phyloP scores from a whole-genome alignment of 2,888 invertebrate genomes.

The Ophioninae sp. region DNA sequence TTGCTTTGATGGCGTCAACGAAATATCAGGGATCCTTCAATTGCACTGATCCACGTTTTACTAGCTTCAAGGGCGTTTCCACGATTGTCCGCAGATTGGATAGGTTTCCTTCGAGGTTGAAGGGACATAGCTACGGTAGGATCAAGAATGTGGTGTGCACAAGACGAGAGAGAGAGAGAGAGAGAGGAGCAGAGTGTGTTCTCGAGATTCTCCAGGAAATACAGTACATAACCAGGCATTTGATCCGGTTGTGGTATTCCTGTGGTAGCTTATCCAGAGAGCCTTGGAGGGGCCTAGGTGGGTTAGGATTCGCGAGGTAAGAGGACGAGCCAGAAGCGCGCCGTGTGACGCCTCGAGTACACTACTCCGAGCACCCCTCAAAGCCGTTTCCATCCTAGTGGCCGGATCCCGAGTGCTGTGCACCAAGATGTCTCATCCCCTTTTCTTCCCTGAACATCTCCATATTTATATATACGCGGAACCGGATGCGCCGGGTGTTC shows the following conservation, averaged over 20 bases:
- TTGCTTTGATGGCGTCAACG: no score
- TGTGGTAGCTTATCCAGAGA: slow-evolving; percentile 56
- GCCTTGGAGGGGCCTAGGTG: slow-evolving; percentile 47
- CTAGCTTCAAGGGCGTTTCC: background rate
- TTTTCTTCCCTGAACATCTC: slow-evolving; percentile 31
- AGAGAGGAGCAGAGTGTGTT: background rate
- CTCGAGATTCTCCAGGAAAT: slow-evolving; percentile 36
- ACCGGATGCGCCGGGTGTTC: slow-evolving; percentile 23
- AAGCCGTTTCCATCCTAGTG: slow-evolving; percentile 71
- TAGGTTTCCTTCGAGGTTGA: background rate
- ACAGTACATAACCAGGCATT: slow-evolving; percentile 25
- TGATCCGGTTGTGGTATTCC: slow-evolving; percentile 50
- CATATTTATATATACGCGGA: background rate
- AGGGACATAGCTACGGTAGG: slow-evolving; percentile 5
- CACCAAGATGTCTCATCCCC: slow-evolving; percentile 40
- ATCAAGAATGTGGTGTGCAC: slow-evolving; percentile 42
- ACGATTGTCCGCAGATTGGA: slow-evolving; percentile 8
- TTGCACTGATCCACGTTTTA: no score
- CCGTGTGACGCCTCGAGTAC: slow-evolving; percentile 74
- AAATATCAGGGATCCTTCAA: background rate
- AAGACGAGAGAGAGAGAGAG: background rate
- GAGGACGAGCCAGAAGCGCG: slow-evolving; percentile 61
- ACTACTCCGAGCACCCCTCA: slow-evolving; percentile 73
- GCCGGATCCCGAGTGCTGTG: slow-evolving; percentile 58
- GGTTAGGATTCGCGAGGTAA: slow-evolving; percentile 30